phyloP scores from a whole-genome alignment of 2,113 vertebrate species.

The Lamprotornis superbus region DNA sequence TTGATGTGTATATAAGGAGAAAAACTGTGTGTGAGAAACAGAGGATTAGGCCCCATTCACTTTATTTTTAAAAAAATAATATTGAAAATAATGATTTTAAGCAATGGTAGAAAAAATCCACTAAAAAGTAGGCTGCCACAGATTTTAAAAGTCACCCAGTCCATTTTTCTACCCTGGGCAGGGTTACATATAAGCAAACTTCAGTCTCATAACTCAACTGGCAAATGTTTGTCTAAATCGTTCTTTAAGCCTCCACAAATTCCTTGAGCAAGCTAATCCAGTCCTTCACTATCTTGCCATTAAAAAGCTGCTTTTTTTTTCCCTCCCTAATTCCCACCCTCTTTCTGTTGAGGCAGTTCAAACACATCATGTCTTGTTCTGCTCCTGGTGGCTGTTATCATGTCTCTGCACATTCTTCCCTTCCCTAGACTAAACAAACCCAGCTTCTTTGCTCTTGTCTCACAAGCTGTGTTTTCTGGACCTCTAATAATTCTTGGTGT shows the following conservation, averaged over 20 bases:
- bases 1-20: background rate
- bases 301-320: background rate
- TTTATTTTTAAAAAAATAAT: background rate
- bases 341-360: background rate
- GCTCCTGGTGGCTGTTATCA: constrained; percentile 12
- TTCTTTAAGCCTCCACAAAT: background rate
- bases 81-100: background rate
- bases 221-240: background rate
- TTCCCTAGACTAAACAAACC: constrained; percentile 53
- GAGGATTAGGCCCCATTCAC: background rate
- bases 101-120: background rate
- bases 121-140: background rate
- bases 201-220: constrained; percentile 1
- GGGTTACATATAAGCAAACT: background rate
- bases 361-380: constrained; percentile 11
- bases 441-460: background rate
- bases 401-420: constrained; percentile 5
- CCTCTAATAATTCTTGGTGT: background rate
- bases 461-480: background rate
- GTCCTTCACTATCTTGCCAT: background rate
- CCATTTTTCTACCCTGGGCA: background rate
- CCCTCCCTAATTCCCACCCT: background rate
- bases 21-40: background rate
- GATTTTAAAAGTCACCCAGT: background rate
- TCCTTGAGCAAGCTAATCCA: background rate